Evolutionary conservation across 2,113 vertebrate genomes (phyloP), one percentile per base, ranked within the genome.

Genomic region (Nothobranchius kuhntae): DNA sequence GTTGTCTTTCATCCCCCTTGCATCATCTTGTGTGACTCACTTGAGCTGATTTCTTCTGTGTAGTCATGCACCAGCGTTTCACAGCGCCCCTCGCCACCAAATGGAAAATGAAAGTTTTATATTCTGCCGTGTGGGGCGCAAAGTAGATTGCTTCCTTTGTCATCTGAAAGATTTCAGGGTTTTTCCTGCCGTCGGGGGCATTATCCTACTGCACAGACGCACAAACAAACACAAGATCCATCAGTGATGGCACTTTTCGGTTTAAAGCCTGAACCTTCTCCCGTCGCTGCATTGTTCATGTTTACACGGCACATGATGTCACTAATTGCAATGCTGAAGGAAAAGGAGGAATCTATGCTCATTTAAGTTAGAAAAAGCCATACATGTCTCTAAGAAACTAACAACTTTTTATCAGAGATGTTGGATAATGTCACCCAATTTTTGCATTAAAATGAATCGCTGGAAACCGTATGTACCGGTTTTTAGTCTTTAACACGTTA

Each of bases 1-100:
- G 75, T 55, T 60, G 80, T 73, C 80, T 87, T 85, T 83, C 86
- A 83, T 77, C 75, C 78, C 38, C 44, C 75, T 87, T 87, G 78
- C 80, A 83, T 85, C 85, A 87, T 74, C 72, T 71, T 73, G 75
- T 69, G 64, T 48, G 66, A 74, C 66, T 67, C 62, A 56, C 56
- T 57, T 47, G 65, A 78, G 65, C 59, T 63, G 46, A 59, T 53
- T 74, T 45, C 76, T 75, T 42, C 55, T 42, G 71, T 61, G 59
- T 26, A 55, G 77, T 81, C 67, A 63, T 2, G 17, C 75, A 68
- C 70, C 59, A 56, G 66, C 65, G 64, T 80, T 77, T 82, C 76
- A 75, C 67, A 65, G 65, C 50, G 36, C 62, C 50, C 38, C 62
- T 60, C 30, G 72, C 74, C 69, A 71, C 75, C 77, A 63, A 81